Evolutionary conservation across 2,797 vertebrate genomes (phyloP).

Genomic region (Myoxocephalus aenaeus): DNA sequence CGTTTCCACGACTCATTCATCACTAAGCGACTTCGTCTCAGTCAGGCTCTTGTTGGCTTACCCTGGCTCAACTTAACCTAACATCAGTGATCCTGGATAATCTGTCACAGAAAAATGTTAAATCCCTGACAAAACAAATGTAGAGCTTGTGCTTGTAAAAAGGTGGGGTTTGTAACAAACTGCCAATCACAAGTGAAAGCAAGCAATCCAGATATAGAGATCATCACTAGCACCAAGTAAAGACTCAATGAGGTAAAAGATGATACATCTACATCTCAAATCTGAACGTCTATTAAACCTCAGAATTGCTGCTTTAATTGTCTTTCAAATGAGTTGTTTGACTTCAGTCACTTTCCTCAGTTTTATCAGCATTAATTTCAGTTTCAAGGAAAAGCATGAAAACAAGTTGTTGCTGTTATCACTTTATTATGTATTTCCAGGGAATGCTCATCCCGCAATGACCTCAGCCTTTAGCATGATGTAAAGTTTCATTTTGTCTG

Average conservation of each 20-base stretch:
- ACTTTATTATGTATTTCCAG: not conserved
- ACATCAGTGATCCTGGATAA: slow-evolving; percentile 6
- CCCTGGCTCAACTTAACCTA: not conserved
- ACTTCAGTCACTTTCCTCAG: not conserved
- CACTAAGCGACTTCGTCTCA: not conserved
- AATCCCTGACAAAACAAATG: slow-evolving; percentile 4
- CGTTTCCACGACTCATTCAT: not conserved
- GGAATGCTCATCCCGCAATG: not conserved
- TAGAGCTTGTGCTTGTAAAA: not conserved
- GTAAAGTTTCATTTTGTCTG: slow-evolving; percentile 21
- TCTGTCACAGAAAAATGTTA: not conserved
- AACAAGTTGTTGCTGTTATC: not conserved
- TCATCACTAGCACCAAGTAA: not conserved
- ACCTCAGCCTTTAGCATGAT: not conserved
- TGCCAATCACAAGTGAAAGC: not conserved
- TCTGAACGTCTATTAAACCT: not conserved
- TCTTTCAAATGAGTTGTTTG: not conserved
- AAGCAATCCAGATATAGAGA: not conserved
- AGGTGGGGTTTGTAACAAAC: not conserved
- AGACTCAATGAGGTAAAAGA: not conserved
- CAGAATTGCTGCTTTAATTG: not conserved
- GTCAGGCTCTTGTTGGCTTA: not conserved
- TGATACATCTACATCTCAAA: not conserved
- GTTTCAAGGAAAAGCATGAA: not conserved
- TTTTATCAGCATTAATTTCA: not conserved